A percentile compares a stretch with the other conserved stretches of the same genome.
These are phyloP conservation scores for Tringa solitaria DNA, from an alignment of 2,113 vertebrate species.

Conservation along the genomic window DNA sequence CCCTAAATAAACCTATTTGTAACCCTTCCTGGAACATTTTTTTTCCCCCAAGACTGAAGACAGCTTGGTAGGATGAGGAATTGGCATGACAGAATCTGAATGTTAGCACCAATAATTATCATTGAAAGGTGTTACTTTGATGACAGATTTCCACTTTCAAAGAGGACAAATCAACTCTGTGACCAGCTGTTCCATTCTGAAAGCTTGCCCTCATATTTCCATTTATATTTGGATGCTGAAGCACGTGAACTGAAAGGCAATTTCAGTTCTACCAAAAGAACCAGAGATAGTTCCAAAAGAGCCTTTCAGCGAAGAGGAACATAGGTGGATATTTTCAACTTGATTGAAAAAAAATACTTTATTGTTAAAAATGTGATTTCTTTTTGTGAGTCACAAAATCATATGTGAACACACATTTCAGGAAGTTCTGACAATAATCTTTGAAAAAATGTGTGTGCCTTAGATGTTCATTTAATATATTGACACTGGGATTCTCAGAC, in stretches of 20 bases:
- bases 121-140: not conserved
- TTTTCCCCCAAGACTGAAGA: not conserved
- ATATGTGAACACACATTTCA: not conserved
- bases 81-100: not conserved
- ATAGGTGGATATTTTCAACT: not conserved
- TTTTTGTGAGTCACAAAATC: not conserved
- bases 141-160: not conserved
- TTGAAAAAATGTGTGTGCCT: not conserved
- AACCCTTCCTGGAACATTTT: not conserved
- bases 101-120: constrained; percentile 8
- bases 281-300: not conserved
- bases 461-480: not conserved
- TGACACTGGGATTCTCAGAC: not conserved
- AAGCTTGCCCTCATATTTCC: not conserved
- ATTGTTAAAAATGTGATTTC: not conserved
- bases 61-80: not conserved
- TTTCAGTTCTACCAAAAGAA: not conserved
- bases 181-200: constrained; percentile 15
- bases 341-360: not conserved
- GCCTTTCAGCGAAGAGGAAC: not conserved
- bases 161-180: not conserved
- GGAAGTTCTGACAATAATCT: not conserved
- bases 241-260: not conserved
- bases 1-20: not conserved
- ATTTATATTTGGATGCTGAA: not conserved